Conservation (phyloP, 2,888 invertebrate genomes). For the Drosophila robusta region DNA sequence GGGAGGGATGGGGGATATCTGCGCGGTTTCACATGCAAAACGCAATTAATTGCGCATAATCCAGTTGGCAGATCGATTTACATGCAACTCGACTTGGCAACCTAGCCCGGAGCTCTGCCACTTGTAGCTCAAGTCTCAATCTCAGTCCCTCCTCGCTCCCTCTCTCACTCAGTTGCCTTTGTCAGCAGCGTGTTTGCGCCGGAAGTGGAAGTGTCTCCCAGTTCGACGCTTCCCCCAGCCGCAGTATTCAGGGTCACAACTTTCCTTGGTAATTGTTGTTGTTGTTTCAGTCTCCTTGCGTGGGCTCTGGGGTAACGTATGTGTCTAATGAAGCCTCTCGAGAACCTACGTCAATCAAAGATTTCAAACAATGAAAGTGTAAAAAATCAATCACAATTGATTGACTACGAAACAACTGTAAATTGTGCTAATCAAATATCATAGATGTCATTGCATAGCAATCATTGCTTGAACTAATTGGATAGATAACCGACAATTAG, state of each 20-base stretch:
- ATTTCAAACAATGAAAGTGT: constrained; percentile 18
- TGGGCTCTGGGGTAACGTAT: background rate
- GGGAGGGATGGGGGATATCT: background rate
- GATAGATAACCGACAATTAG: background rate
- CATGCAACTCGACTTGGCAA: constrained; percentile 48
- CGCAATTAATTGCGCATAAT: constrained; percentile 74
- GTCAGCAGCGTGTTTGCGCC: constrained; percentile 19
- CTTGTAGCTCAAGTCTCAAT: constrained; percentile 45
- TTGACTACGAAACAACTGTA: background rate
- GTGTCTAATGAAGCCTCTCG: constrained; percentile 68
- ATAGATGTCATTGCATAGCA: background rate
- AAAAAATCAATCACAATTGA: background rate
- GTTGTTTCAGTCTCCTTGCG: constrained; percentile 8
- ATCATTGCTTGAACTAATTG: background rate
- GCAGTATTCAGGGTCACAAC: constrained; percentile 3
- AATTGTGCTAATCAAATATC: background rate
- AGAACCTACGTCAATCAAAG: constrained; percentile 24
- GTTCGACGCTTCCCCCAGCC: constrained; percentile 2
- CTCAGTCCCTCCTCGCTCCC: background rate
- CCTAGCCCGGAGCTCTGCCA: constrained; percentile 25
- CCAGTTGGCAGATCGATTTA: constrained; percentile 76
- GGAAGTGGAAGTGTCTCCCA: constrained; percentile 24
- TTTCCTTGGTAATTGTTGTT: constrained; percentile 7
- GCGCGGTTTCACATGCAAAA: constrained; percentile 39
- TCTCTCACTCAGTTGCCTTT: constrained; percentile 1